Conservation (phyloP, 2,113 vertebrate species). For the Buteo buteo region DNA sequence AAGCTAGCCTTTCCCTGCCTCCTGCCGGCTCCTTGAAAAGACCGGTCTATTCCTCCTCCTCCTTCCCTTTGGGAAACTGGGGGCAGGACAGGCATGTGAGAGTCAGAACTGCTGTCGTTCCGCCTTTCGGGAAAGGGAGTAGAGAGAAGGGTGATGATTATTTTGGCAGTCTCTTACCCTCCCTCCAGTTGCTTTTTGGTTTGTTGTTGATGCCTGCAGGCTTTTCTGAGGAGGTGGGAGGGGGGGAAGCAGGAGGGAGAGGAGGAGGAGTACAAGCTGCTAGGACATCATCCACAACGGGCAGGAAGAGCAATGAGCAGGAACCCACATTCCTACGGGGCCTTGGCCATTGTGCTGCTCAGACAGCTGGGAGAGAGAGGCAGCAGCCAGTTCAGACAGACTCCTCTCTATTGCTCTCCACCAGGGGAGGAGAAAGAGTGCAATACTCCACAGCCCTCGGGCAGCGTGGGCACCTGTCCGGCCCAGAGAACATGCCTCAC, state of each 20-base stretch:
- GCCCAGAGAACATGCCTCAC: slow-evolving; percentile 19
- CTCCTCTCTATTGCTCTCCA: slow-evolving; percentile 38
- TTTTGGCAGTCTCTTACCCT: slow-evolving; percentile 65
- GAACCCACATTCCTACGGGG: slow-evolving; percentile 3
- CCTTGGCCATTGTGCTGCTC: not conserved
- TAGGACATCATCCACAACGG: slow-evolving; percentile 47
- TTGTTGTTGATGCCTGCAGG: slow-evolving; percentile 54
- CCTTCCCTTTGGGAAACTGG: slow-evolving; percentile 21
- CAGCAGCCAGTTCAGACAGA: slow-evolving; percentile 1
- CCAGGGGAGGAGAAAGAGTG: not conserved
- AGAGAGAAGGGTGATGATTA: slow-evolving; percentile 32
- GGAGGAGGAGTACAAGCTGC: slow-evolving; percentile 30
- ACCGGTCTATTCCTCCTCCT: slow-evolving; percentile 25
- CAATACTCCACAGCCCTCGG: not conserved
- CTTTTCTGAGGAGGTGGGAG: not conserved
- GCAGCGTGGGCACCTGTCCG: slow-evolving; percentile 7
- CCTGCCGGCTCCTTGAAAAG: slow-evolving; percentile 39
- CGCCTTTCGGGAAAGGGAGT: not conserved
- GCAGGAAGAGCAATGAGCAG: slow-evolving; percentile 46
- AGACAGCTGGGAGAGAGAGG: slow-evolving; percentile 17
- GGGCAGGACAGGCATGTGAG: not conserved
- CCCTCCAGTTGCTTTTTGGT: slow-evolving; percentile 59
- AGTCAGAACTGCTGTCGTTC: slow-evolving; percentile 16
- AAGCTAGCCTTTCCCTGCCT: slow-evolving; percentile 48
- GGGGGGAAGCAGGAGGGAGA: not conserved